Conservation (phyloP, 1,140 invertebrate genomes). For the Pectinophora gossypiella region DNA sequence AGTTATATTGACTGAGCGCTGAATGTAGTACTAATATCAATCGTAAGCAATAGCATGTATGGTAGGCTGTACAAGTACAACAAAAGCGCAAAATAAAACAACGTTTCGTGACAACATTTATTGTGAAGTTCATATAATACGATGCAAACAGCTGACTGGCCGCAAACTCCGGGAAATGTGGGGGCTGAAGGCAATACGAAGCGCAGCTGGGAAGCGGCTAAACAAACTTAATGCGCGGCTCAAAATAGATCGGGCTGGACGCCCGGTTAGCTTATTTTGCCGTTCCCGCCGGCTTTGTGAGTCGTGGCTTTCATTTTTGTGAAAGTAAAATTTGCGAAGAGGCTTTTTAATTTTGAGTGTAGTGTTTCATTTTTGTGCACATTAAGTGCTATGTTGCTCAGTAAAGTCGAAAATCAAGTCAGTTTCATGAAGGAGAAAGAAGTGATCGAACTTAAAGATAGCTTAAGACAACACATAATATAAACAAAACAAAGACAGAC, state of each 20-base stretch:
- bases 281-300: constrained; percentile 1
- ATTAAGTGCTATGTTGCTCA: not conserved
- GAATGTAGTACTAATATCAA: too few species aligned
- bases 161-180: constrained; percentile 9
- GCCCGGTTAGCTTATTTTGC: constrained; percentile 14
- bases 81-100: constrained; percentile 62
- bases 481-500: not conserved
- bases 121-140: constrained; percentile 36
- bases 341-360: not conserved
- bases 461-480: constrained; percentile 17
- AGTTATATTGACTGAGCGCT: too few species aligned
- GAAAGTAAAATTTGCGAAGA: not conserved
- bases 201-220: constrained; percentile 26
- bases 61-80: not conserved
- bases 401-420: not conserved
- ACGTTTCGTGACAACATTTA: constrained; percentile 62
- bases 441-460: too few species aligned
- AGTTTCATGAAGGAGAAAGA: not conserved
- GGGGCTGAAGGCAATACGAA: constrained; percentile 34
- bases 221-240: constrained; percentile 34
- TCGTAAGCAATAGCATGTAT: not conserved
- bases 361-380: not conserved
- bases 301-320: not conserved
- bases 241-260: constrained; percentile 26
- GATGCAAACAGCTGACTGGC: constrained; percentile 26